Conservation (phyloP, 2,113 vertebrate species). For the Bos javanicus region DNA sequence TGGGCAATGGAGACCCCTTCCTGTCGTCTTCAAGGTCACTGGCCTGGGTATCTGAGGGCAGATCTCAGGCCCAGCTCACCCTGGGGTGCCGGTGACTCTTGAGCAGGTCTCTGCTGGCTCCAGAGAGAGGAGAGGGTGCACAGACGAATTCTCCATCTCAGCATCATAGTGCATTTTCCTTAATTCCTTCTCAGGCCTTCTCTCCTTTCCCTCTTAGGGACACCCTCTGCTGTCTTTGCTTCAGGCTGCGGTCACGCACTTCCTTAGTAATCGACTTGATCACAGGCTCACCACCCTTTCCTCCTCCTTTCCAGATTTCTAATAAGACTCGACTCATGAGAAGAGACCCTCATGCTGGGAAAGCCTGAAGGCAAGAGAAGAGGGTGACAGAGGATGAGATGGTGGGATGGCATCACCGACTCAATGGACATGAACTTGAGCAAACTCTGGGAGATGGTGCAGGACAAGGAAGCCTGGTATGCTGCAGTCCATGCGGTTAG, state of each 20-base stretch:
- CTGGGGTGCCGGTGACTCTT: neutral
- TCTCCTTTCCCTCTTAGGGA: neutral
- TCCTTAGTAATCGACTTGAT: neutral
- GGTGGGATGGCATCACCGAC: neutral
- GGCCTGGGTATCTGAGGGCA: neutral
- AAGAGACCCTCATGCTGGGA: neutral
- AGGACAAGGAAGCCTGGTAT: neutral
- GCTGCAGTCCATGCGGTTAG: neutral
- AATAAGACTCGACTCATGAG: neutral
- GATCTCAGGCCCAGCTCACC: rapidly evolving
- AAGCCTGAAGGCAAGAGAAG: neutral
- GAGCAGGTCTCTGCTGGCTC: neutral
- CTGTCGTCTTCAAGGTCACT: neutral
- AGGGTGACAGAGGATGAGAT: rapidly evolving
- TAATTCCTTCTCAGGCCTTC: neutral
- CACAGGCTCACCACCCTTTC: neutral
- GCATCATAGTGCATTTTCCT: neutral
- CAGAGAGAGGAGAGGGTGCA: neutral
- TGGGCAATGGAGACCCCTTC: neutral
- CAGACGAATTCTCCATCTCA: neutral
- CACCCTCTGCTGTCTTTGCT: too few relatives aligned
- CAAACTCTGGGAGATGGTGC: neutral
- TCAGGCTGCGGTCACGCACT: neutral
- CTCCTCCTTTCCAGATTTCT: neutral
- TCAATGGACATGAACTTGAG: neutral